Conservation (phyloP, 2,888 invertebrate genomes). For the Andrena minutula region DNA sequence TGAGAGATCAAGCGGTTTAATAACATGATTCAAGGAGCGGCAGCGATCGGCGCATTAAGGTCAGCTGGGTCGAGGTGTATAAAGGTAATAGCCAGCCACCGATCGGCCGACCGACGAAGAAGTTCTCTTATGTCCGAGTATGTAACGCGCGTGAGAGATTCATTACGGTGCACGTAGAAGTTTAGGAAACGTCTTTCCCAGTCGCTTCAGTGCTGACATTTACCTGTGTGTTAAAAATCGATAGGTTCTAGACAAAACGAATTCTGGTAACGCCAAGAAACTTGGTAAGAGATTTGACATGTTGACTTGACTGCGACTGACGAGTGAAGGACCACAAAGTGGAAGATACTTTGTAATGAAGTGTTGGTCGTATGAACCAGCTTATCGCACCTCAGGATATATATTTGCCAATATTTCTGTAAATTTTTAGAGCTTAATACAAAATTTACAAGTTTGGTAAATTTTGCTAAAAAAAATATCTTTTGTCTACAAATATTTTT, state of each 20-base stretch:
- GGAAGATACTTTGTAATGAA: too few species aligned
- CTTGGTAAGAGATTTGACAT: too few species aligned
- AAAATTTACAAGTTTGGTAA: too few species aligned
- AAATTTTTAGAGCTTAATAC: too few species aligned
- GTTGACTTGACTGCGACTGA: too few species aligned
- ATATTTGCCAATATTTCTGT: too few species aligned
- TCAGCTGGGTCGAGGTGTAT: conserved; percentile 73
- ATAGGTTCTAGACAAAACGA: neutral
- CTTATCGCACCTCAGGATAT: too few species aligned
- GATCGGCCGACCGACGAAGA: conserved; percentile 63
- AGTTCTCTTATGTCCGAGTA: conserved; percentile 58
- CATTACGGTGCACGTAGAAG: conserved; percentile 35
- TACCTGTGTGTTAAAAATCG: neutral
- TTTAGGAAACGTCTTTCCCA: conserved; percentile 21
- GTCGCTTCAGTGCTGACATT: conserved; percentile 34
- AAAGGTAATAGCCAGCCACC: conserved; percentile 78
- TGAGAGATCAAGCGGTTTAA: conserved; percentile 68
- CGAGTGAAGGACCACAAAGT: too few species aligned
- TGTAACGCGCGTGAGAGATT: conserved; percentile 60
- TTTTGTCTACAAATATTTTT: too few species aligned
- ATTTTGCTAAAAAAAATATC: too few species aligned
- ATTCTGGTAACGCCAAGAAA: neutral
- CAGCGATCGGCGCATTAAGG: conserved; percentile 70
- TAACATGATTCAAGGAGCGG: conserved; percentile 70
- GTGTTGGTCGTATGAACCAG: too few species aligned